A percentile compares a stretch with the other conserved stretches of the same genome.
phyloP scores from a whole-genome alignment of 2,797 vertebrate genomes.

The Rhinichthys osculus region DNA sequence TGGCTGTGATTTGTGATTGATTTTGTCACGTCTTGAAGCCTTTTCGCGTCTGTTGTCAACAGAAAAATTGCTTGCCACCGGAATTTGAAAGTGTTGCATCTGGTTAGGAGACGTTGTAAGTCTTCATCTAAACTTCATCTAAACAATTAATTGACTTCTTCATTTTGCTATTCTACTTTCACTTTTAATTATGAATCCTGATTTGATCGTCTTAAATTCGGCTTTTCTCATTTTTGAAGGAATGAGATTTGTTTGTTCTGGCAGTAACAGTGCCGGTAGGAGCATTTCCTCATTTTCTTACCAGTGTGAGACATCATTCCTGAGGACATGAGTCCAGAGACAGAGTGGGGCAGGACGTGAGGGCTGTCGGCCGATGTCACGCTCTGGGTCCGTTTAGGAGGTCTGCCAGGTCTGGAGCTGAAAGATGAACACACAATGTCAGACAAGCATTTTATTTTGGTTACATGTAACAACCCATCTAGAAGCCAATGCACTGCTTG shows the following conservation, averaged over 20 bases:
- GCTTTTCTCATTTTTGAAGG: neutral
- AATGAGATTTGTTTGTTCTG: constrained; percentile 33
- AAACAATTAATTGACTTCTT: neutral
- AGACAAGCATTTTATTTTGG: constrained; percentile 3
- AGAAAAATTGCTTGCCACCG: neutral
- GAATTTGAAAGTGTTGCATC: too few relatives aligned
- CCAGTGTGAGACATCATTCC: constrained; percentile 98
- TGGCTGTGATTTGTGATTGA: too few relatives aligned
- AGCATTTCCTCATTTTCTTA: constrained; percentile 71
- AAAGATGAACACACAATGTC: constrained; percentile 64
- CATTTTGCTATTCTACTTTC: neutral
- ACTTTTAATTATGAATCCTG: constrained; percentile 12
- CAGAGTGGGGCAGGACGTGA: constrained; percentile 93
- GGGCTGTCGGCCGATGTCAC: constrained; percentile 92
- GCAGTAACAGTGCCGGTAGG: neutral
- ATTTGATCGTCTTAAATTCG: neutral
- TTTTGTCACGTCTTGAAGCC: neutral
- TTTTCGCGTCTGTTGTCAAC: neutral
- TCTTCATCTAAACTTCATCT: neutral
- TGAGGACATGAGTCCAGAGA: constrained; percentile 93
- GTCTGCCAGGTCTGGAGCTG: constrained; percentile 98
- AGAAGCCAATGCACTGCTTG: neutral
- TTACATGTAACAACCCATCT: constrained; percentile 3
- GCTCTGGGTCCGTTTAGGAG: constrained; percentile 97
- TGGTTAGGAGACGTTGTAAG: neutral